A percentile compares a stretch with the other conserved stretches of the same genome.
These are phyloP conservation scores for Ephydatia muelleri DNA, from an alignment of 37 sponge, comb jelly and placozoan genomes.

Conservation along the genomic window DNA sequence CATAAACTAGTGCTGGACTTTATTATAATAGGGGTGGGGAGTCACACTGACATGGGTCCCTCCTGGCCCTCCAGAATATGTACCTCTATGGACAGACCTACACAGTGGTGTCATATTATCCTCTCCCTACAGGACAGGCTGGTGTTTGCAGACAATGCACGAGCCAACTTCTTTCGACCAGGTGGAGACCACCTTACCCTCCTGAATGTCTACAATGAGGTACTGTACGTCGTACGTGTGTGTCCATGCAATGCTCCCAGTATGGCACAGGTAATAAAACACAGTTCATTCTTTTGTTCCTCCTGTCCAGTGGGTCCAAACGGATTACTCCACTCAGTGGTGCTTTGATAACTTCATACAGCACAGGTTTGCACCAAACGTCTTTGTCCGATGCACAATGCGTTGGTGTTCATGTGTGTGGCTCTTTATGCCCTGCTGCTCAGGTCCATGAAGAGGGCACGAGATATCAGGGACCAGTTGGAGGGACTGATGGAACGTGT, in stretches of 20 bases:
- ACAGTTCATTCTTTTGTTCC: background rate
- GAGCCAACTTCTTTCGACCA: conserved; percentile 93
- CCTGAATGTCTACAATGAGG: conserved; percentile 97
- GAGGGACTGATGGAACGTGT: conserved; percentile 94
- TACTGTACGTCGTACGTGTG: too few species aligned
- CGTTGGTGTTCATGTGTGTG: background rate
- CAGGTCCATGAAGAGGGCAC: conserved; percentile 95
- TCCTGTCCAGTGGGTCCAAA: conserved; percentile 81
- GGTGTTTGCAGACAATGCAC: conserved; percentile 95
- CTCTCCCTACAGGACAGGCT: conserved; percentile 65
- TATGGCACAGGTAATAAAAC: background rate
- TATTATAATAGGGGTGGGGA: too few species aligned
- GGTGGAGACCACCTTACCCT: conserved; percentile 99
- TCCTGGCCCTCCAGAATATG: too few species aligned
- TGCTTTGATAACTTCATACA: conserved; percentile 99
- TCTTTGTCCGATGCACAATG: background rate
- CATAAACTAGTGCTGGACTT: too few species aligned
- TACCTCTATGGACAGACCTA: too few species aligned
- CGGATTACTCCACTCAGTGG: conserved; percentile 98
- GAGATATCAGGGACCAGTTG: conserved; percentile 96
- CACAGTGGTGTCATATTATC: too few species aligned
- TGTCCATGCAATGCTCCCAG: background rate
- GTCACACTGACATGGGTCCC: too few species aligned
- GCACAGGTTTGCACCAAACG: conserved; percentile 54
- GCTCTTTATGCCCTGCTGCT: background rate